Evolutionary conservation across 2,113 vertebrate species (phyloP), one percentile per base, ranked within the genome.

Genomic region (Peucedramus taeniatus): DNA sequence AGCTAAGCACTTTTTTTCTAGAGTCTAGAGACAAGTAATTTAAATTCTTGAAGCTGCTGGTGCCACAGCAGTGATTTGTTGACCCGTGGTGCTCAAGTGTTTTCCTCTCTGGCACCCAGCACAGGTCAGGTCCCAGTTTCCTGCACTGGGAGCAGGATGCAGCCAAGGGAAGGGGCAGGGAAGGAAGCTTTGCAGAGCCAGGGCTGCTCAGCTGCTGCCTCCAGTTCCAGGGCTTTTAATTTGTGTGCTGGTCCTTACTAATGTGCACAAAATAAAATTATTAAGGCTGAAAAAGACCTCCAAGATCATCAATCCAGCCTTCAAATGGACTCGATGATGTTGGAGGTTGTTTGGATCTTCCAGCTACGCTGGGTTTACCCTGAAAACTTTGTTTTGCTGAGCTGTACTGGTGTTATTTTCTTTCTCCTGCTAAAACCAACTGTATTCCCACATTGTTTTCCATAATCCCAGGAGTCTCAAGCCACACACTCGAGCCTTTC

Each of bases 341-440:
- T 13, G 24, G 63, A 10, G n/a, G 54, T 31, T 7, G 30, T 31
- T 54, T 31, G 70, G 30, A 9, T n/a, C 47, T 47, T 22, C 28
- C 4, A 27, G 6, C 8, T 3, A 1, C 1, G 3, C 54, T 11
- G 42, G 17, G 1, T 80, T 83, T 19, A 10, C 59, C 23, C 45
- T 4, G 7, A 13, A 6, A 22, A 0, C 1, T 26, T 24, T 8
- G 16, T 30, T 72, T 11, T 57, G 26, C 53, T 30, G 6, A 22
- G n/a, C 9, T 30, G 15, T 6, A 7, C 56, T 14, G 72, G 2
- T 9, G 60, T 10, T 82, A 0, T 60, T 92, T 61, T 33, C 57
- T 6, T 26, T 17, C 13, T 35, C 24, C 57, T 35, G 0, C 37
- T 24, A 3, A 31, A 4, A 4, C 28, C 64, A 11, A 0, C 57